phyloP scores from a whole-genome alignment of 2,797 vertebrate genomes.

The Cebuella pygmaea region DNA sequence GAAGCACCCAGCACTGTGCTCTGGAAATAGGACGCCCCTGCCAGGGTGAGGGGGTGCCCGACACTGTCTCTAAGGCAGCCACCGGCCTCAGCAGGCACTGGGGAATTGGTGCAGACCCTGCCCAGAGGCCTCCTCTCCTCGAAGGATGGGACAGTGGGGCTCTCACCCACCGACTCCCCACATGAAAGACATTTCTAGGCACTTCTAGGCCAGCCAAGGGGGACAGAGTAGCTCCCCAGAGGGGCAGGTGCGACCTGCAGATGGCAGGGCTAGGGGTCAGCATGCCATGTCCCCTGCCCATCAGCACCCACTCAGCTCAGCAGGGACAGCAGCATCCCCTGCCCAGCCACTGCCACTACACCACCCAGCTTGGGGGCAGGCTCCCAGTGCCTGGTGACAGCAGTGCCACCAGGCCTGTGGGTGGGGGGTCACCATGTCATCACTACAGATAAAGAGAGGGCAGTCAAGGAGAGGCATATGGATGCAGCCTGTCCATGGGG shows the following conservation, averaged over 20 bases:
- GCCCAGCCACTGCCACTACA: fast-evolving
- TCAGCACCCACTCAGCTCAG: not conserved
- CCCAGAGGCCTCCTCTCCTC: not conserved
- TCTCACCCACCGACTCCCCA: not conserved
- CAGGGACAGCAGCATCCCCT: not conserved
- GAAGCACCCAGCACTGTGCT: not conserved
- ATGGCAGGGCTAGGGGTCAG: not conserved
- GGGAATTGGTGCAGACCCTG: not conserved
- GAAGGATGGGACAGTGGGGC: not conserved
- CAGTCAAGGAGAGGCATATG: not conserved
- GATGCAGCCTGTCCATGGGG: not conserved
- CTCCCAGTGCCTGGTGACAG: not conserved
- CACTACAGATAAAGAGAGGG: not conserved
- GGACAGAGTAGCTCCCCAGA: not conserved
- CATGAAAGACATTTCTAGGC: not conserved
- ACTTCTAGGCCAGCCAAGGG: not conserved
- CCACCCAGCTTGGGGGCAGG: not conserved
- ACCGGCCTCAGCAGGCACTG: fast-evolving
- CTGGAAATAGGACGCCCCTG: not conserved
- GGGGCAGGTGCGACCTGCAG: fast-evolving
- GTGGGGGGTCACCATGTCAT: not conserved
- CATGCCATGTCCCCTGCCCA: not conserved
- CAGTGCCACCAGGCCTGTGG: not conserved
- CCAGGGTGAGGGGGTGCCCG: not conserved
- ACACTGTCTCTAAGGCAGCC: not conserved